Base-by-base conservation (phyloP, 2,113 vertebrate species). In the Tamias sibiricus region DNA sequence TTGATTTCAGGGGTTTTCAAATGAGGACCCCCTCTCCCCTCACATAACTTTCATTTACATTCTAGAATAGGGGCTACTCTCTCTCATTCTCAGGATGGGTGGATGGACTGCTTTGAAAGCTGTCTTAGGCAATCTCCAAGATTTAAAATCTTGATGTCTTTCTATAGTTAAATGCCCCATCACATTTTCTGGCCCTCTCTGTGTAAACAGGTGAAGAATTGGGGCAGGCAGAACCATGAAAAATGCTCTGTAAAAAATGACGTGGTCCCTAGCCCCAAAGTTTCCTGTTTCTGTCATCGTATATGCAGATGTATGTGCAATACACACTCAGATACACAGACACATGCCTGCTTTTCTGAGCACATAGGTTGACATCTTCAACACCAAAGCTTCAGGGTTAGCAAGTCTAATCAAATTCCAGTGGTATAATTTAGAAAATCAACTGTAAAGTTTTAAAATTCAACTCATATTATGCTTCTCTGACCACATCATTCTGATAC, bases 251-350 rank as follows among this genome's bases (percentile, higher is more conserved):
- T 28, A 57, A 49, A 62, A 80, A 87, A 13, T 75, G 3, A 1
- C 26, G 14, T 22, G 22, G 66, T 69, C 32, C 30, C 26, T 44
- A 11, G 44, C 30, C 40, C 13, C 6, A n/a, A 68, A 0, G 22
- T 17, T 59, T n/a, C 5, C 2, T 62, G 52, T 59, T 28, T 1
- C 42, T 28, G 19, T 62, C 8, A 4, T 32, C 47, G 24, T 44
- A 17, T 66, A 0, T 37, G 20, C 20, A 76, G 9, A 49, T 37
- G 6, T 44, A 2, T 24, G 26, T 59, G 1, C 28, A 19, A 17
- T 42, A 47, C 16, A 32, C 13, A 72, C 4, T 28, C 0, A 42
- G 0, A 62, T 6, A 28, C 2, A 24, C 2, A 64, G 9, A 4
- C 8, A 66, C 20, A 49, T 8, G 17, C 4, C 11, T 30, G 42